These are phyloP conservation scores for Etia nguti DNA, from an alignment of 2,113 vertebrate genomes.

Conservation along the genomic window DNA sequence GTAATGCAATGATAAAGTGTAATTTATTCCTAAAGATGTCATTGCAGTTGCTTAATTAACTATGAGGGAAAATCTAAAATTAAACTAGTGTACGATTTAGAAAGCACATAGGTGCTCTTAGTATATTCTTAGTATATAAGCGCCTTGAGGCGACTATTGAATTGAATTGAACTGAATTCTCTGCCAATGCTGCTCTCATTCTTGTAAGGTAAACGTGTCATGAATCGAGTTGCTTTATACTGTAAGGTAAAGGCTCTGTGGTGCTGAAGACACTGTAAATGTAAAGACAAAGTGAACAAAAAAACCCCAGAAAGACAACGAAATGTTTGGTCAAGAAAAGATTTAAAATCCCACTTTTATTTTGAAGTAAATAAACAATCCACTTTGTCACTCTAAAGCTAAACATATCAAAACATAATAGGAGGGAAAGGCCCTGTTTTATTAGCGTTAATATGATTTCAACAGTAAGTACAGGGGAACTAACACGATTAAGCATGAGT, in stretches of 20 bases:
- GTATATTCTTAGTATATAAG: too few relatives aligned
- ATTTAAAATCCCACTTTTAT: not conserved
- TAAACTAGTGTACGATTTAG: not conserved
- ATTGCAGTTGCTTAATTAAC: not conserved
- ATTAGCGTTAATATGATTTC: not conserved
- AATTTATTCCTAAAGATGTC: not conserved
- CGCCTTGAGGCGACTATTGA: too few relatives aligned
- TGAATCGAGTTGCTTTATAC: constrained; percentile 2
- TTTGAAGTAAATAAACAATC: not conserved
- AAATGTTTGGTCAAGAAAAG: not conserved
- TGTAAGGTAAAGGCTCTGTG: not conserved
- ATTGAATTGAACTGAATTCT: too few relatives aligned
- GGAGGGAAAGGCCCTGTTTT: not conserved
- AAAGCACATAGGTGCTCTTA: not conserved
- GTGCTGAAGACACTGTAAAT: not conserved
- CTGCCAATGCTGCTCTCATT: not conserved
- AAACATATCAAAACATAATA: not conserved
- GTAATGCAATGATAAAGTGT: not conserved
- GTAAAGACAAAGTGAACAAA: not conserved
- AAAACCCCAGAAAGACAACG: not conserved
- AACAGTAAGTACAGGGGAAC: not conserved
- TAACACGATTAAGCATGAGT: not conserved
- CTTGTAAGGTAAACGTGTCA: constrained; percentile 17
- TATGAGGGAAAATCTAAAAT: not conserved
- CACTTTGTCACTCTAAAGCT: not conserved